Evolutionary conservation across 2,797 vertebrate genomes (phyloP).

Genomic region (Premnoplex brunnescens): DNA sequence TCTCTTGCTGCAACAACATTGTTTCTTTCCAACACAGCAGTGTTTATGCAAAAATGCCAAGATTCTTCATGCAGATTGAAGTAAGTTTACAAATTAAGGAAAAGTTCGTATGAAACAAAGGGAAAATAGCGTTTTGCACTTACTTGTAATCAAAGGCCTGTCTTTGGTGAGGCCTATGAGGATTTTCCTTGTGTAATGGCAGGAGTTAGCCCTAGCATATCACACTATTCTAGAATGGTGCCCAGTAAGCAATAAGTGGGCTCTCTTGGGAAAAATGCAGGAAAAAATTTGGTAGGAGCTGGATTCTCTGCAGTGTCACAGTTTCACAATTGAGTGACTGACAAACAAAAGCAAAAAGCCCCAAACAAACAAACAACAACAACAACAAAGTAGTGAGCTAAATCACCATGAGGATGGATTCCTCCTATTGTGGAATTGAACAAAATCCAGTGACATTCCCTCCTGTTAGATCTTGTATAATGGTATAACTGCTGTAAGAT

Average conservation of each 20-base stretch:
- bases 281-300: neutral
- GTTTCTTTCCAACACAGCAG: neutral
- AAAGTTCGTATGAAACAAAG: neutral
- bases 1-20: neutral
- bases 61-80: neutral
- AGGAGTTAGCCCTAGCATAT: neutral
- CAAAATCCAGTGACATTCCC: neutral
- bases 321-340: neutral
- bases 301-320: neutral
- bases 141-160: neutral
- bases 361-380: neutral
- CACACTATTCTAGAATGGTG: neutral
- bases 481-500: neutral
- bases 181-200: neutral
- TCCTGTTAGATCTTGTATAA: neutral
- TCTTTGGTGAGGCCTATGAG: neutral
- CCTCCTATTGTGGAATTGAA: neutral
- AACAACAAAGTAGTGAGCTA: neutral
- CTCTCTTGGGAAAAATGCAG: neutral
- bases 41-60: neutral
- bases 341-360: neutral
- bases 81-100: neutral
- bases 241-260: neutral
- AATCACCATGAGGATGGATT: neutral
- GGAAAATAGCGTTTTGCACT: neutral